A percentile compares a stretch with the other conserved stretches of the same genome.
Conservation (phyloP, 1,140 invertebrate species). For the Acyrthosiphon pisum region DNA sequence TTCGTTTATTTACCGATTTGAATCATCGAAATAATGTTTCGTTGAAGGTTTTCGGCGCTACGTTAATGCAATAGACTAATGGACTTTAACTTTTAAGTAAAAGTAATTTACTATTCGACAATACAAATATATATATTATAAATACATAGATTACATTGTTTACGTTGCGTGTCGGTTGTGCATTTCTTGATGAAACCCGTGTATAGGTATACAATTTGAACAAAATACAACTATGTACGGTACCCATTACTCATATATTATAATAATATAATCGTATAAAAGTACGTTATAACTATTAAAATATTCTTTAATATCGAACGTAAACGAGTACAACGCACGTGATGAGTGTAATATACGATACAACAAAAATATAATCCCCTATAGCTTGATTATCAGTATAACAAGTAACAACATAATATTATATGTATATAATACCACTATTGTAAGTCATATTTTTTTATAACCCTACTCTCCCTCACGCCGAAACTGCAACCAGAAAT, state of each 20-base stretch:
- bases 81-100: not conserved
- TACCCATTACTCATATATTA: not conserved
- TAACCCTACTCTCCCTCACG: not conserved
- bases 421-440: not conserved
- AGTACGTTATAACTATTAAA: not conserved
- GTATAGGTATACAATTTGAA: not conserved
- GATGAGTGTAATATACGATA: not conserved
- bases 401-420: not conserved
- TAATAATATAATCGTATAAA: not conserved
- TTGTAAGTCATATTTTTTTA: not conserved
- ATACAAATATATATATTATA: not conserved
- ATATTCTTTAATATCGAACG: not conserved
- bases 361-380: not conserved
- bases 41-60: not conserved
- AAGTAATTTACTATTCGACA: not conserved
- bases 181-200: not conserved
- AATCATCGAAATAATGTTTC: not conserved
- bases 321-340: not conserved
- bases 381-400: not conserved
- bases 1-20: not conserved
- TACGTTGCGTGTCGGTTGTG: conserved; percentile 1
- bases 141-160: not conserved
- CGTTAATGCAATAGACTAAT: not conserved
- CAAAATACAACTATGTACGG: not conserved
- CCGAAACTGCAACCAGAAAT: not conserved